Evolutionary conservation across 2,888 invertebrate genomes (phyloP).

Genomic region (Mycalesis mineus): DNA sequence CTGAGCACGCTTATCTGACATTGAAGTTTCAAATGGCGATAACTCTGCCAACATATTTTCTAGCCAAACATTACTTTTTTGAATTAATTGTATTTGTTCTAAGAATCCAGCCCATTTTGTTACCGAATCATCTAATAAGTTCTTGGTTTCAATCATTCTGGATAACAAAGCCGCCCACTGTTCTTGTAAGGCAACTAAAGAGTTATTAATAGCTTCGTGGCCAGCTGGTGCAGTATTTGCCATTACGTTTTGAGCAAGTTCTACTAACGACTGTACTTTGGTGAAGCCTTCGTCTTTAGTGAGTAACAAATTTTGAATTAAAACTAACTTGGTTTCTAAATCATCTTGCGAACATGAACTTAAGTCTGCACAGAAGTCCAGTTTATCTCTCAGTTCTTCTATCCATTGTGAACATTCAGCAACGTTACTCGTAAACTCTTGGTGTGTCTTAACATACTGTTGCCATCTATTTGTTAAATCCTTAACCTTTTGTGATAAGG

Average conservation of each 20-base stretch:
- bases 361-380: slow-evolving; percentile 91
- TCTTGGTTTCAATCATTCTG: slow-evolving; percentile 93
- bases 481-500: slow-evolving; percentile 92
- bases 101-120: slow-evolving; percentile 94
- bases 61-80: slow-evolving; percentile 88
- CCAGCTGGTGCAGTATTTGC: slow-evolving; percentile 94
- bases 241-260: slow-evolving; percentile 92
- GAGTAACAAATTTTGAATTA: slow-evolving; percentile 90
- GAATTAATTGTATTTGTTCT: slow-evolving; percentile 91
- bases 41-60: slow-evolving; percentile 86
- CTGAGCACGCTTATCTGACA: slow-evolving; percentile 91
- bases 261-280: slow-evolving; percentile 92
- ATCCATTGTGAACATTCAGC: slow-evolving; percentile 91
- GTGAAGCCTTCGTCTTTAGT: slow-evolving; percentile 95
- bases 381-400: slow-evolving; percentile 86
- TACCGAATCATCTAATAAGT: slow-evolving; percentile 90
- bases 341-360: slow-evolving; percentile 90
- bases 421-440: slow-evolving; percentile 90
- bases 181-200: slow-evolving; percentile 89
- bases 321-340: slow-evolving; percentile 89
- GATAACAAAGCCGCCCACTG: slow-evolving; percentile 93
- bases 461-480: slow-evolving; percentile 95
- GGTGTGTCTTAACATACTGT: slow-evolving; percentile 91
- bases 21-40: slow-evolving; percentile 85
- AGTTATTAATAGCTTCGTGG: slow-evolving; percentile 90